Evolutionary conservation across 2,797 vertebrate species (phyloP), one percentile per base, ranked within the genome.

Genomic region (Pristis pectinata): DNA sequence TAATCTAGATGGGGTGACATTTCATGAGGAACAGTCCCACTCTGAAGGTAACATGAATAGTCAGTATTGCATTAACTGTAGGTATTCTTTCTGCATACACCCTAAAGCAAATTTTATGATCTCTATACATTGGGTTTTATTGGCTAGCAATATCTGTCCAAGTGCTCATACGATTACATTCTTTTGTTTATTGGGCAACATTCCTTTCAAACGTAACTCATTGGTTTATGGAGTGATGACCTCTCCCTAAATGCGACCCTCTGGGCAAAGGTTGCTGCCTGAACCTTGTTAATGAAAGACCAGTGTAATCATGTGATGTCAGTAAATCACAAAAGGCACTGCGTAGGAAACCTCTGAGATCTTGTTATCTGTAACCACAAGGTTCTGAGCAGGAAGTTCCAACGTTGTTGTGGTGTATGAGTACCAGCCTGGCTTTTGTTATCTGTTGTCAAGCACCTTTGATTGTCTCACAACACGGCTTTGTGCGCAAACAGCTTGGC

Each of bases 311-410:
- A 27, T 72, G 37, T 2, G 9, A 49, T 44, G 41, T 49, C 41
- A 6, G 8, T 27, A 30, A 70, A 93, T 93, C 41, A 93, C 91
- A 93, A 93, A 72, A 30, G 27, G 22, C 67, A 41, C 44, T 53
- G 61, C 49, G 30, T 72, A 44, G 91, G 91, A 93, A 93, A 74
- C 67, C 91, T 72, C 37, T 15, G 41, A 74, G 64, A 93, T 67
- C 9, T 3, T 93, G 91, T 53, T 41, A 72, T 93, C 91, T 70
- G 91, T 70, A 30, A 93, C 67, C 91, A 49, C 91, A 93, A 24
- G 67, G 27, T 7, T 49, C 41, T 49, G 41, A 6, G 37, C 91
- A 93, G 91, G 91, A 93, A 93, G 91, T 72, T 30, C 10, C 27
- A 49, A 27, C 17, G 72, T 93, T 93, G 24, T 93, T 93, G 91